These are phyloP conservation scores for Nomada ruficornis DNA, from an alignment of 2,888 invertebrate species.

Conservation along the genomic window DNA sequence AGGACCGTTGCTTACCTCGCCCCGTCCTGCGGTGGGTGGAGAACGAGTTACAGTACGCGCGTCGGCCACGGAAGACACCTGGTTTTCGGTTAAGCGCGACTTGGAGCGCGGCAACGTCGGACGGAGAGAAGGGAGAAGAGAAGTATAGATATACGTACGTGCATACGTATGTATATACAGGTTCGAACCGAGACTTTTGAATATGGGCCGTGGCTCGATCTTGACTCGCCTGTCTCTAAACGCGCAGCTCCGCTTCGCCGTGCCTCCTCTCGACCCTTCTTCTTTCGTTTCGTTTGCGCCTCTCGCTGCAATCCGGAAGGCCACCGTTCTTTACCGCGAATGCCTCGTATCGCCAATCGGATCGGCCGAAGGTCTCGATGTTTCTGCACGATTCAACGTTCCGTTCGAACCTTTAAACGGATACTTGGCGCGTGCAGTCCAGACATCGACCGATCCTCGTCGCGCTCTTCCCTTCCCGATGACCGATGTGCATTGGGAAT, in stretches of 20 bases:
- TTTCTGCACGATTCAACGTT: neutral
- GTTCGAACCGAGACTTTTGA: slow-evolving; percentile 31
- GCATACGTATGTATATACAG: neutral
- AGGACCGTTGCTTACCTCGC: slow-evolving; percentile 76
- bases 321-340: too few relatives aligned
- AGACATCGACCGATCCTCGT: slow-evolving; percentile 11
- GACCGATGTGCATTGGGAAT: slow-evolving; percentile 20
- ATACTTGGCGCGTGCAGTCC: slow-evolving; percentile 13
- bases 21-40: slow-evolving; percentile 75
- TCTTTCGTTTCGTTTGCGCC: too few relatives aligned
- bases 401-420: neutral
- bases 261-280: neutral
- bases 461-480: neutral
- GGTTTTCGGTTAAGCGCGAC: slow-evolving; percentile 73
- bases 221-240: slow-evolving; percentile 19
- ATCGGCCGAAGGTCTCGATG: too few relatives aligned
- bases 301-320: too few relatives aligned
- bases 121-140: slow-evolving; percentile 42
- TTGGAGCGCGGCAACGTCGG: slow-evolving; percentile 73
- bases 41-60: slow-evolving; percentile 77
- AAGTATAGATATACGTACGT: neutral
- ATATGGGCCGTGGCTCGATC: slow-evolving; percentile 42
- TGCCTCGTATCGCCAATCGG: neutral
- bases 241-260: neutral
- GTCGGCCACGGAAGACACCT: slow-evolving; percentile 77